Evolutionary conservation across 2,113 vertebrate genomes (phyloP), one percentile per base, ranked within the genome.

Genomic region (Prunella fulvescens): DNA sequence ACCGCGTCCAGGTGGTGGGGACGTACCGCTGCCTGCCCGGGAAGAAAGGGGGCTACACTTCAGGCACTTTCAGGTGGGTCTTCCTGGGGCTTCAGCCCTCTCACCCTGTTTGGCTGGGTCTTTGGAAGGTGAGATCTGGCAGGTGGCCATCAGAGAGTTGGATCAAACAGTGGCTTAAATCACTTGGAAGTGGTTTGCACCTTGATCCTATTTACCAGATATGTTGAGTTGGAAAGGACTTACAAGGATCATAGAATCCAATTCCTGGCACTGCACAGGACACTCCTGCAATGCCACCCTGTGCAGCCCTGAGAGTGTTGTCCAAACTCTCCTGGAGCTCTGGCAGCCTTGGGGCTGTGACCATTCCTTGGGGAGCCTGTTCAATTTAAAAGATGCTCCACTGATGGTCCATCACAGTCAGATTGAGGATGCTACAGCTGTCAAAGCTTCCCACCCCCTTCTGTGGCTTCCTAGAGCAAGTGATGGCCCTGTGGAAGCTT

Each of bases 1-100:
- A 99, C 96, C 88, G 99, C 2, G 97, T 99, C 51, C 99, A 99
- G 97, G 98, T 99, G 54, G 95, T 99, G 7, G 99, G 99, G 7
- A 99, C 99, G 0, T 99, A 99, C 95, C 99, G 99, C 84, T 99
- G 99, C 88, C 98, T 99, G 90, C 99, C 99, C 0, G 98, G 98
- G 24, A 99, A 99, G 98, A 99, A 99, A 80, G 99, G 98, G 4
- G 99, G 99, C 11, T 99, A 99, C 92, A 99, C 99, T 14, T 99
- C 99, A 0, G 99, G 99, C 26, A 99, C 99, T 5, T 99, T 99
- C 98, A 99, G 99, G 99, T 99, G 94, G 82, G 54, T 31, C 35
- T 51, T n/a, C 19, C 20, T 64, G 70, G 53, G 29, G 10, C 10
- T 54, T 79, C 39, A 79, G 11, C 23, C n/a, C 15, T 37, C 29